Evolutionary conservation across 2,113 vertebrate species (phyloP).

Genomic region (Seriola dumerili): DNA sequence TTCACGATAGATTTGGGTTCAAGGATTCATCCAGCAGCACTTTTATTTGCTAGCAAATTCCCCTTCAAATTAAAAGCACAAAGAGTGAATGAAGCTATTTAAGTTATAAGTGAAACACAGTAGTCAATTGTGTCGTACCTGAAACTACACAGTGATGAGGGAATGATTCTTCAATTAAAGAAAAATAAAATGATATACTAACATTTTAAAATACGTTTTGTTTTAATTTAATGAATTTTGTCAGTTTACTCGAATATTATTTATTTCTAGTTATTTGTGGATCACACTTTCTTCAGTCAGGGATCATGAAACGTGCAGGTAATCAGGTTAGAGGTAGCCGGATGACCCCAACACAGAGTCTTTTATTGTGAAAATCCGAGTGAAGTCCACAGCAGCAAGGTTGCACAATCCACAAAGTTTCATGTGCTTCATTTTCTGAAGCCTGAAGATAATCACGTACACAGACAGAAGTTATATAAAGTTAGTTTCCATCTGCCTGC

Average conservation of each 20-base stretch:
- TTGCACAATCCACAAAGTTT: conserved; percentile 26
- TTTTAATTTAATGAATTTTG: no score
- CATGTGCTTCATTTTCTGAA: background rate
- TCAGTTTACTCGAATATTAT: no score
- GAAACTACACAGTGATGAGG: background rate
- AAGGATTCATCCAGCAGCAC: background rate
- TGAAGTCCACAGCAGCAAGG: conserved; percentile 39
- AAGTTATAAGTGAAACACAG: background rate
- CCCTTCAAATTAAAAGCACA: background rate
- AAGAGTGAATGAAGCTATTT: background rate
- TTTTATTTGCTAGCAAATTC: background rate
- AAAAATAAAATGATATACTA: no score
- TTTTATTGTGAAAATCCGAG: conserved; percentile 30
- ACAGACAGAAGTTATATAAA: background rate
- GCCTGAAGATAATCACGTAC: background rate
- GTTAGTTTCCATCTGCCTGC: rapidly evolving
- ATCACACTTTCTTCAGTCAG: background rate
- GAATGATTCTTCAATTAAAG: no score
- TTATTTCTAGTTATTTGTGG: no score
- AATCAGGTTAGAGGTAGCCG: background rate
- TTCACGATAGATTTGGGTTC: background rate
- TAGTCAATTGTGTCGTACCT: no score
- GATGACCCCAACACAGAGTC: background rate
- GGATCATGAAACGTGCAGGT: background rate
- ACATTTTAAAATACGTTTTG: no score